phyloP scores from a whole-genome alignment of 2,113 vertebrate genomes.

The Callaeas wilsoni region DNA sequence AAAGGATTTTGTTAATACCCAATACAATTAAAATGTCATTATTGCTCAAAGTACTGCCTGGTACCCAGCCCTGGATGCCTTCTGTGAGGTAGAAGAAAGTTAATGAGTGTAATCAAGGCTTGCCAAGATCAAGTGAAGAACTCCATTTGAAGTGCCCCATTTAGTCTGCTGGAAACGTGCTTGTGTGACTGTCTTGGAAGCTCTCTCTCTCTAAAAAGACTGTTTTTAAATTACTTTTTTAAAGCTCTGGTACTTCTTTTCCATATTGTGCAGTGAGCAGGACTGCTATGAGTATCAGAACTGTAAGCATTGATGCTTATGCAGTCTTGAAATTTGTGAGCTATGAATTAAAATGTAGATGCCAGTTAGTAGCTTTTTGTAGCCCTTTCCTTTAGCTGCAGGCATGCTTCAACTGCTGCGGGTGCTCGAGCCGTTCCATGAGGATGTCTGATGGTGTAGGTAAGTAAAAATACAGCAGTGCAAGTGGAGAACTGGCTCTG shows the following conservation, averaged over 20 bases:
- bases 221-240: background rate
- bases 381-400: background rate
- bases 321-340: background rate
- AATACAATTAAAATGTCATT: background rate
- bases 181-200: background rate
- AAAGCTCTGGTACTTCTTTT: background rate
- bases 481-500: background rate
- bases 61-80: background rate
- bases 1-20: conserved; percentile 8
- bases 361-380: background rate
- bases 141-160: background rate
- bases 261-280: background rate
- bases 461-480: background rate
- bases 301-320: background rate
- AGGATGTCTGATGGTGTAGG: background rate
- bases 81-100: background rate
- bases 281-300: background rate
- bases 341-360: background rate
- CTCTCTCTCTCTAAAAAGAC: background rate
- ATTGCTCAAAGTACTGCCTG: background rate
- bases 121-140: background rate
- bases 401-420: background rate
- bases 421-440: background rate
- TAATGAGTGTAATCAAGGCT: background rate
- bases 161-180: background rate